phyloP scores from a whole-genome alignment of 1,140 invertebrate genomes.

The Sycobia sp. region DNA sequence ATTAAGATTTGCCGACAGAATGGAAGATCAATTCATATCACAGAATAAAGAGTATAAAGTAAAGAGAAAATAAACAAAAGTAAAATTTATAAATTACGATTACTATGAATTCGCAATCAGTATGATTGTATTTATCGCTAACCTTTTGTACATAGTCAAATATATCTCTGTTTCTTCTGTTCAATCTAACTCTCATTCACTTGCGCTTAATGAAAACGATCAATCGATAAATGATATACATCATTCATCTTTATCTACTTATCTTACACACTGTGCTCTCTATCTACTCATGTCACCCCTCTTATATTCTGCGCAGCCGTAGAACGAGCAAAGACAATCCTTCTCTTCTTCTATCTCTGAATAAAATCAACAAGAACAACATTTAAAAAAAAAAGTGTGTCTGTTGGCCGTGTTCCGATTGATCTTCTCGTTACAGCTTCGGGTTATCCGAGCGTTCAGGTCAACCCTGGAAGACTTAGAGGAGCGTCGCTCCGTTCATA shows the following conservation, averaged over 20 bases:
- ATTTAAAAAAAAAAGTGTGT: slow-evolving; percentile 21
- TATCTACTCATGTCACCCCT: slow-evolving; percentile 1
- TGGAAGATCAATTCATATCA: too few relatives aligned
- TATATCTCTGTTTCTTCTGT: neutral
- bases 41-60: neutral
- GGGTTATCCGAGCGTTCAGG: slow-evolving; percentile 99
- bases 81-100: neutral
- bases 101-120: neutral
- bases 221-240: too few relatives aligned
- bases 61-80: neutral
- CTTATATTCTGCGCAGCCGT: too few relatives aligned
- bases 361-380: neutral
- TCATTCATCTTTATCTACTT: slow-evolving; percentile 12
- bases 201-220: neutral
- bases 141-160: neutral
- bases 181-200: neutral
- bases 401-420: slow-evolving; percentile 58
- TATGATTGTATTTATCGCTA: slow-evolving; percentile 22
- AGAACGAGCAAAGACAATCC: neutral
- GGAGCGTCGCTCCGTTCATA: slow-evolving; percentile 96
- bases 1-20: too few relatives aligned
- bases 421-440: slow-evolving; percentile 85
- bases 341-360: slow-evolving; percentile 1
- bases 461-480: slow-evolving; percentile 99
- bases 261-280: slow-evolving; percentile 28